A percentile compares a stretch with the other conserved stretches of the same genome.
These are phyloP conservation scores for Coregonus ussuriensis DNA, from an alignment of 2,797 vertebrate genomes.

Conservation along the genomic window DNA sequence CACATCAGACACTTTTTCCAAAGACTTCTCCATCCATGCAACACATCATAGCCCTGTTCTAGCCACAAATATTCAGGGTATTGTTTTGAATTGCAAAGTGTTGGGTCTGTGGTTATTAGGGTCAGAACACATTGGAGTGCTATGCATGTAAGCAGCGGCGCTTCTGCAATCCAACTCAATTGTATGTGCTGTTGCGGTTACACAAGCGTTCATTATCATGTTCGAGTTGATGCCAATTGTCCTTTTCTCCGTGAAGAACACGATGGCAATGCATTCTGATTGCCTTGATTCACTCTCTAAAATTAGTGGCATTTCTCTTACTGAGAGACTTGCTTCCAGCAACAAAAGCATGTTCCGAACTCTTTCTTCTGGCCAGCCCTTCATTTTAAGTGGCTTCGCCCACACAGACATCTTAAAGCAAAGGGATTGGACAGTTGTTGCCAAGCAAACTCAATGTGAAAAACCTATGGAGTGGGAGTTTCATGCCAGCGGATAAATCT, in stretches of 20 bases:
- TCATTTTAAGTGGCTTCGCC: constrained; percentile 65
- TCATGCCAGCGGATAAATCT: constrained; percentile 42
- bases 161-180: constrained; percentile 45
- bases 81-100: constrained; percentile 24
- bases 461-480: constrained; percentile 56
- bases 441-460: constrained; percentile 41
- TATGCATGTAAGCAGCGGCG: constrained; percentile 30
- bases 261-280: constrained; percentile 63
- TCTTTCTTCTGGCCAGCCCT: constrained; percentile 62
- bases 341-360: constrained; percentile 65
- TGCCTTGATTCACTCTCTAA: constrained; percentile 61
- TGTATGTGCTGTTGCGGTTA: constrained; percentile 42
- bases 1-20: constrained; percentile 9
- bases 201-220: constrained; percentile 54
- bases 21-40: constrained; percentile 23
- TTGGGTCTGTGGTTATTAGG: constrained; percentile 24
- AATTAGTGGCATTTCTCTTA: constrained; percentile 66
- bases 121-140: constrained; percentile 19
- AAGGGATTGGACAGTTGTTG: constrained; percentile 65
- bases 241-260: constrained; percentile 43
- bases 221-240: constrained; percentile 42
- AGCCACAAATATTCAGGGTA: constrained; percentile 8
- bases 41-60: background rate
- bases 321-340: too few relatives aligned
- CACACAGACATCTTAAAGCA: constrained; percentile 59